Evolutionary conservation across 2,113 vertebrate species (phyloP).

Genomic region (Motacilla alba): DNA sequence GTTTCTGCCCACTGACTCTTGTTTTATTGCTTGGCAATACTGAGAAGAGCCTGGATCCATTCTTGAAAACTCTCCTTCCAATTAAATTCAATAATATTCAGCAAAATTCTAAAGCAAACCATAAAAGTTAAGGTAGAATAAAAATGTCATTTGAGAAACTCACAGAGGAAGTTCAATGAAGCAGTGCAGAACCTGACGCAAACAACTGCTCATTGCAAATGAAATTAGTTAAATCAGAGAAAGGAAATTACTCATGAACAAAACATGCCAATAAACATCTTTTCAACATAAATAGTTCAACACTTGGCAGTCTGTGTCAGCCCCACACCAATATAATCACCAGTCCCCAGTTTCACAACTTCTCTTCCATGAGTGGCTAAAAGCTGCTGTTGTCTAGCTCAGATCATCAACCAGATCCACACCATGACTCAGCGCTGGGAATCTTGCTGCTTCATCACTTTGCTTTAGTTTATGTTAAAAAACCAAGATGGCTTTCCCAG

Average conservation of each 20-base stretch:
- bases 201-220: neutral
- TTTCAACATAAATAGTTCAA: neutral
- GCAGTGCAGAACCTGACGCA: neutral
- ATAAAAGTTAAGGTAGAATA: neutral
- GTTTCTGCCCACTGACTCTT: neutral
- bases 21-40: neutral
- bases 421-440: neutral
- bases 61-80: neutral
- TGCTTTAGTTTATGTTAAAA: neutral
- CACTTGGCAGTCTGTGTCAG: rapidly evolving
- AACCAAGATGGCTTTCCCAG: neutral
- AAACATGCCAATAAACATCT: neutral
- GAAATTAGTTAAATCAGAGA: neutral
- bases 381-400: neutral
- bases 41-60: neutral
- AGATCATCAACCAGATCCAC: neutral
- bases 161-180: neutral
- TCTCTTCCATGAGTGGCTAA: neutral
- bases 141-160: neutral
- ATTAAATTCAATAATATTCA: neutral
- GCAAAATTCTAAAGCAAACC: neutral
- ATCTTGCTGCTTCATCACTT: neutral
- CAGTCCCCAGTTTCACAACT: neutral
- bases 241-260: neutral
- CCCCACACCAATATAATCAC: neutral